Base-by-base conservation (phyloP, 2,888 invertebrate genomes). In the Andrena haemorrhoa region DNA sequence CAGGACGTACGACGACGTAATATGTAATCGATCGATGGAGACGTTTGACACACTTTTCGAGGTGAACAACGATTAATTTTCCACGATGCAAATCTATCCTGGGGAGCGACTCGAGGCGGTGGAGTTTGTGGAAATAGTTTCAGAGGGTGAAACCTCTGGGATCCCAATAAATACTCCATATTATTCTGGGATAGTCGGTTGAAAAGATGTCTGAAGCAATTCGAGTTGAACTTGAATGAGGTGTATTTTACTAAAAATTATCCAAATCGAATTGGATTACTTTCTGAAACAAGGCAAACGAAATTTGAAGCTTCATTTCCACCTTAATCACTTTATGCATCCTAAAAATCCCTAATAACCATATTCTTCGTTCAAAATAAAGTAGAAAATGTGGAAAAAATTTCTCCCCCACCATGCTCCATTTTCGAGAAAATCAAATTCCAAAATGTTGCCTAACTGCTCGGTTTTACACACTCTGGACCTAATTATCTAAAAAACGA, bases 41-140 rank as follows among this genome's bases (percentile, higher is more conserved):
- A 72, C 60, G 49, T 82, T 75, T 83, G 83, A 83, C 78, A 82
- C 65, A 83, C 58, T 83, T 83, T 78, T 72, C 58, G 23, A 47
- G 23, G 29, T 53, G 65, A 56, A 72, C 33, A 74, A 69, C 68
- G 75, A 75, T 82, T 75, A 78, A 82, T 83, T 78, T 78, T 83
- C 53, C 60, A 69, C 29, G 82, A 71, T 58, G 66, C 64, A 75
- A 75, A 56, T 75, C 60, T 41, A 26, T 56, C 3, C 20, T 26
- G 16, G 49, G 23, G 16, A n/a, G 29, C n/a, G 51, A 12, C 5
- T 26, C 20, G 16, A 10, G 4, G 8, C 2, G 7, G 10, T 12
- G 60, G 23, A 31, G 60, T 33, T 51, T n/a, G 53, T 47, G 33
- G 35, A 71, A 79, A 79, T 66, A 61, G 20, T 47, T 58, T 51